Evolutionary conservation across 2,113 vertebrate species (phyloP).

Genomic region (Brachypteracias leptosomus): DNA sequence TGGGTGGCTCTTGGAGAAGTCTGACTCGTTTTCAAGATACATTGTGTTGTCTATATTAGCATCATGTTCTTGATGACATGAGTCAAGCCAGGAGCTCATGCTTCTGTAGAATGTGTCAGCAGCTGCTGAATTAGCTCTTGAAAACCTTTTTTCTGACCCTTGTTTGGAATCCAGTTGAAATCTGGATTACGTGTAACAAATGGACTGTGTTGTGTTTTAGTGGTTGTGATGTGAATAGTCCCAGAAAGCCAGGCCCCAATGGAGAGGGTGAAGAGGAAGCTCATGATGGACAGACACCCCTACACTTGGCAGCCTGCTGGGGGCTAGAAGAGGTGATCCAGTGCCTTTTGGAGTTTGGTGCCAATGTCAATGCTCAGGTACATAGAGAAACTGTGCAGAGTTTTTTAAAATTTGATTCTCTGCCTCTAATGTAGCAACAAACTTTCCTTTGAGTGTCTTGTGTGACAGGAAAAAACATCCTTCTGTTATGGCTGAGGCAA

Average conservation of each 20-base stretch:
- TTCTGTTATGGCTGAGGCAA: background rate
- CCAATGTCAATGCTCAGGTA: slow-evolving; percentile 96
- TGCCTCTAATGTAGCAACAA: background rate
- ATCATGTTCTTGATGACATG: background rate
- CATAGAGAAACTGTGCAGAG: background rate
- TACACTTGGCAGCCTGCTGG: slow-evolving; percentile 94
- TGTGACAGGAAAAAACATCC: background rate
- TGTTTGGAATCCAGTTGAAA: background rate
- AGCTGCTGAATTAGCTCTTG: background rate
- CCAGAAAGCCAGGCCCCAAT: slow-evolving; percentile 85
- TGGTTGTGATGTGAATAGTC: slow-evolving; percentile 94
- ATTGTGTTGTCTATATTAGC: background rate
- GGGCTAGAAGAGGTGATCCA: slow-evolving; percentile 93
- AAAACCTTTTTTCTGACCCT: background rate
- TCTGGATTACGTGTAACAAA: background rate
- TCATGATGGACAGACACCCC: slow-evolving; percentile 90
- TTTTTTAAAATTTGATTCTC: background rate
- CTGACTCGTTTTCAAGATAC: background rate
- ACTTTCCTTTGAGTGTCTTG: background rate
- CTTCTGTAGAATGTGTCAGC: background rate
- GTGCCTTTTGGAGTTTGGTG: slow-evolving; percentile 97
- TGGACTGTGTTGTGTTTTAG: slow-evolving; percentile 52
- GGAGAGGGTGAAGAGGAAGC: slow-evolving; percentile 98
- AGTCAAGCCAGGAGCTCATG: background rate
- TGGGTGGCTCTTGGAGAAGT: background rate